phyloP scores from a whole-genome alignment of 1,140 invertebrate genomes.

The Chelonus insularis region DNA sequence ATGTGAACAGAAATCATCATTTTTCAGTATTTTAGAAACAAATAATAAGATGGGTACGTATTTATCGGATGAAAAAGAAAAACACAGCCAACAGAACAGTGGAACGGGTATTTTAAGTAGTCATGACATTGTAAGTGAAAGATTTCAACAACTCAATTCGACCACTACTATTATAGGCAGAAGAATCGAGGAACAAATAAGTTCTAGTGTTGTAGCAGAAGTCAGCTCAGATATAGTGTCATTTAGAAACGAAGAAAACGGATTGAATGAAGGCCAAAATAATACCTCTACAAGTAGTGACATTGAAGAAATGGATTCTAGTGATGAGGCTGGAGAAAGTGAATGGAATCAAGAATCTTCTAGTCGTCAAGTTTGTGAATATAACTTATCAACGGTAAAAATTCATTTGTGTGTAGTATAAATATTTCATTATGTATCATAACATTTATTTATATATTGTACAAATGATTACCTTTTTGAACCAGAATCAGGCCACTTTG shows the following conservation, averaged over 20 bases:
- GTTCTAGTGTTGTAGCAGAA: constrained; percentile 20
- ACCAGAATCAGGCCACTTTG: constrained; percentile 67
- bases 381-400: constrained; percentile 32
- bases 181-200: constrained; percentile 25
- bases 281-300: constrained; percentile 21
- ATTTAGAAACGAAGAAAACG: constrained; percentile 37
- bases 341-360: constrained; percentile 1
- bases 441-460: too few species aligned
- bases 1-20: background rate
- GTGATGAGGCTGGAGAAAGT: constrained; percentile 32
- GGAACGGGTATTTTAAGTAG: background rate
- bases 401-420: too few species aligned
- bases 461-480: too few species aligned
- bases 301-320: constrained; percentile 31
- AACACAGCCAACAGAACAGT: background rate
- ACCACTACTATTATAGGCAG: constrained; percentile 30
- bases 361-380: constrained; percentile 34
- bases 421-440: too few species aligned
- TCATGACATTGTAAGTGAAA: constrained; percentile 26
- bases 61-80: constrained; percentile 3
- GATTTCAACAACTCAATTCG: constrained; percentile 34
- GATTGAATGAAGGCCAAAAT: constrained; percentile 12
- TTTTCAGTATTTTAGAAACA: constrained; percentile 6
- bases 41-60: constrained; percentile 29
- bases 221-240: constrained; percentile 41